These are phyloP conservation scores for Drosophila neocordata DNA, from an alignment of 1,140 invertebrate genomes.

Conservation along the genomic window DNA sequence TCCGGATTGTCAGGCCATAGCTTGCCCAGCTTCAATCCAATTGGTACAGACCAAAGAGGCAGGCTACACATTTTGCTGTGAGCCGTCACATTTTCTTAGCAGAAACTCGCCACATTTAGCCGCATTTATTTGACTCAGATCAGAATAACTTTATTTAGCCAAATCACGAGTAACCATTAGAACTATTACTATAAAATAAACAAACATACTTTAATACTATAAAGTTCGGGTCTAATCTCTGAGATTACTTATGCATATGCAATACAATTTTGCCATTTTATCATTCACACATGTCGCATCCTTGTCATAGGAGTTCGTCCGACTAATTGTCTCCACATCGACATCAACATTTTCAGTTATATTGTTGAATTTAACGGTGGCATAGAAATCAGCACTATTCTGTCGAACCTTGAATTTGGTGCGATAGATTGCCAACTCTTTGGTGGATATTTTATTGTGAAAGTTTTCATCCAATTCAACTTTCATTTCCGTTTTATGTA, in stretches of 20 bases:
- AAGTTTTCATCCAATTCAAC: slow-evolving; percentile 29
- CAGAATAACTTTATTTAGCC: background rate
- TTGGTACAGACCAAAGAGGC: background rate
- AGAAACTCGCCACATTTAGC: slow-evolving; percentile 17
- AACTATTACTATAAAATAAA: too few species aligned
- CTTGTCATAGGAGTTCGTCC: slow-evolving; percentile 85
- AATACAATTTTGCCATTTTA: slow-evolving; percentile 84
- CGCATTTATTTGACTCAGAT: slow-evolving; percentile 18
- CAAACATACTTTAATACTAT: too few species aligned
- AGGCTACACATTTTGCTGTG: slow-evolving; percentile 37
- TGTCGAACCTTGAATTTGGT: slow-evolving; percentile 66
- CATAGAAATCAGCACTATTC: slow-evolving; percentile 84
- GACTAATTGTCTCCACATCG: slow-evolving; percentile 84
- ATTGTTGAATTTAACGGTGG: slow-evolving; percentile 83
- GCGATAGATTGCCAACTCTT: slow-evolving; percentile 44
- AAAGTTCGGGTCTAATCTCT: background rate
- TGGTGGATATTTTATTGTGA: background rate
- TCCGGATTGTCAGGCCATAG: background rate
- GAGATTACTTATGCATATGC: slow-evolving; percentile 46
- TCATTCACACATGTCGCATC: slow-evolving; percentile 84
- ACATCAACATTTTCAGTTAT: slow-evolving; percentile 48
- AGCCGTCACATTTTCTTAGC: slow-evolving; percentile 16
- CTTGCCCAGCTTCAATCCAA: background rate
- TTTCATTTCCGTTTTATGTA: slow-evolving; percentile 51
- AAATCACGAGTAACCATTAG: too few species aligned